phyloP scores from a whole-genome alignment of 2,888 invertebrate species.

The Acheta domesticus region DNA sequence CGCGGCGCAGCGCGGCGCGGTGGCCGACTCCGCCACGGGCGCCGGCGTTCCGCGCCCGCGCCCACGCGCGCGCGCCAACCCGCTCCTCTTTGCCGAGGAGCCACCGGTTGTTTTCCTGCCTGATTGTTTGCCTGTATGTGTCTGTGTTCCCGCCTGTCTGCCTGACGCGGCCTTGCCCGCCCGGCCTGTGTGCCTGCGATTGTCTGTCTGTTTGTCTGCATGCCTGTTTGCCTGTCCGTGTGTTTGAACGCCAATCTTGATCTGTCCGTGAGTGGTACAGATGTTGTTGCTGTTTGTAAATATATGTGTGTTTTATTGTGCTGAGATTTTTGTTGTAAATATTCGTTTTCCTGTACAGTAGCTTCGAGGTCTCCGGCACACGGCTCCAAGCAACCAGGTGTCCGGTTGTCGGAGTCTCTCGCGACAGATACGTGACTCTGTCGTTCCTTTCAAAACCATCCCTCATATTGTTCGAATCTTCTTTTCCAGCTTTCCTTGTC shows the following conservation, averaged over 20 bases:
- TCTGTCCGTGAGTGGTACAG: neutral
- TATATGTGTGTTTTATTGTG: neutral
- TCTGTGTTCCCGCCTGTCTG: slow-evolving; percentile 2
- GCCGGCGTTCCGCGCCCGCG: no score
- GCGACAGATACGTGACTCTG: neutral
- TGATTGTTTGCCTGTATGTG: slow-evolving; percentile 5
- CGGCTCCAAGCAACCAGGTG: neutral
- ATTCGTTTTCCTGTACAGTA: neutral
- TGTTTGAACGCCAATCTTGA: neutral
- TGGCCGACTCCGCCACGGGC: no score
- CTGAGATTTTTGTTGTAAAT: neutral
- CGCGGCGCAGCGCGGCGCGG: no score
- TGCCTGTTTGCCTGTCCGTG: slow-evolving; percentile 18
- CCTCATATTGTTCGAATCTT: no score
- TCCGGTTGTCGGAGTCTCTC: neutral
- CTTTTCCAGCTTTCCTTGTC: no score
- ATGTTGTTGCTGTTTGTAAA: neutral
- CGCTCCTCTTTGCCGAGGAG: no score
- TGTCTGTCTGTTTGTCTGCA: neutral
- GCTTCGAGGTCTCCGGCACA: neutral
- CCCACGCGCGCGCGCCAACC: no score
- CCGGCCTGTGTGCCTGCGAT: slow-evolving; percentile 2
- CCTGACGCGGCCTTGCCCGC: slow-evolving; percentile 10
- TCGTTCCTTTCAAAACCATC: no score
- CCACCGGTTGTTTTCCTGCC: neutral